These are phyloP conservation scores for Synergus umbraculus DNA, from an alignment of 2,888 invertebrate species.

Conservation along the genomic window DNA sequence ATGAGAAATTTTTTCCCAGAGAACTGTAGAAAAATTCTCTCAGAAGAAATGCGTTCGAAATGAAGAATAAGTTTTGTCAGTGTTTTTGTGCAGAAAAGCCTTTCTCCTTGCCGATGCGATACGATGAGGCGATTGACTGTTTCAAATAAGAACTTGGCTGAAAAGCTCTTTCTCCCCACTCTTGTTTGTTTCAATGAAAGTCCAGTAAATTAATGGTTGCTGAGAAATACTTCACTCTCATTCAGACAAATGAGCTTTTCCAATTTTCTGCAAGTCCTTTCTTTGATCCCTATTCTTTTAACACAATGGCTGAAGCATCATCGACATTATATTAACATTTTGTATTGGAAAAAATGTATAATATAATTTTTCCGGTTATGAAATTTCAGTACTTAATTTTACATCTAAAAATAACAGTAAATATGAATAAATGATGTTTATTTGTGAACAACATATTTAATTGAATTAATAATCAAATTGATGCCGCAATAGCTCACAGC, in stretches of 20 bases:
- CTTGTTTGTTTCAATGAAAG: slow-evolving; percentile 29
- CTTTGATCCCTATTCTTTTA: slow-evolving; percentile 5
- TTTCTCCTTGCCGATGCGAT: background rate
- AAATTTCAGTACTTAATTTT: too few species aligned
- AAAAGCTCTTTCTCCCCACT: slow-evolving; percentile 27
- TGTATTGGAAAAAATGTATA: background rate
- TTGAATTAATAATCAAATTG: background rate
- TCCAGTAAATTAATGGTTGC: slow-evolving; percentile 17
- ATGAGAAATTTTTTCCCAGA: background rate
- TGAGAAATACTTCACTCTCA: slow-evolving; percentile 12
- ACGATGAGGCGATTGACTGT: background rate
- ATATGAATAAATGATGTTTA: background rate
- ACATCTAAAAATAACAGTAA: too few species aligned
- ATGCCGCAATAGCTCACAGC: background rate
- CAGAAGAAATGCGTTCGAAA: background rate
- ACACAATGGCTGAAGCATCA: background rate
- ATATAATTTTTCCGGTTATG: background rate
- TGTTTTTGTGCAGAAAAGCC: background rate
- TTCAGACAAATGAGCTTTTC: slow-evolving; percentile 37
- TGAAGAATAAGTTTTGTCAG: background rate
- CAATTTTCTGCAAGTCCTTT: slow-evolving; percentile 25
- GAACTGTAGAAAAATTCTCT: background rate
- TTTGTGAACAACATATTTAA: background rate
- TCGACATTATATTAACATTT: background rate
- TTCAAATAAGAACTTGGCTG: slow-evolving; percentile 15